phyloP scores from a whole-genome alignment of 1,140 invertebrate genomes.

The Neodiprion lecontei region DNA sequence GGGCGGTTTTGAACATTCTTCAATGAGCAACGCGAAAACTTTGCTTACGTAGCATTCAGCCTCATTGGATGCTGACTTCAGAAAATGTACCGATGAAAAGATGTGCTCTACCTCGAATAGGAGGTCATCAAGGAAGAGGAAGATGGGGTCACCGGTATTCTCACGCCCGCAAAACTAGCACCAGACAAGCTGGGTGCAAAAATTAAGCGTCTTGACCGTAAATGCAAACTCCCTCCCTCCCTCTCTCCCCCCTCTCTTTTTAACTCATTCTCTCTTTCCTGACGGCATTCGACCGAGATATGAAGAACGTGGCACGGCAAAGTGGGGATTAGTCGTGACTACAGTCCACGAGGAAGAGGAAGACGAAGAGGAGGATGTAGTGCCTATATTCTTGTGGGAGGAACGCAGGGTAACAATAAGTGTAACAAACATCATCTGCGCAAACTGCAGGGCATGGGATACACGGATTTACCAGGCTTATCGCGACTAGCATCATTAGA shows the following conservation, averaged over 20 bases:
- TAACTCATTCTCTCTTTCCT: not conserved
- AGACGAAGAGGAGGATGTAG: not conserved
- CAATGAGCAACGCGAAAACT: no score
- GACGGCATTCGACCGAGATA: not conserved
- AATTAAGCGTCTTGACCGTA: constrained; percentile 2
- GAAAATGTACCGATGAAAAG: no score
- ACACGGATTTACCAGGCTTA: no score
- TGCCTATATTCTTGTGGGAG: not conserved
- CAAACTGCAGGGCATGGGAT: not conserved
- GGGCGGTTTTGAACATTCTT: no score
- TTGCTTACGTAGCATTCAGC: no score
- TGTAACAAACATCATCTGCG: not conserved
- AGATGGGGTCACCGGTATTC: not conserved
- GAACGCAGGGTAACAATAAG: not conserved
- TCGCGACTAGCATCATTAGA: no score
- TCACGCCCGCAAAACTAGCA: constrained; percentile 5
- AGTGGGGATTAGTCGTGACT: not conserved
- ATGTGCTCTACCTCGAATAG: no score
- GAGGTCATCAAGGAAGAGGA: not conserved
- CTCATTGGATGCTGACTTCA: no score
- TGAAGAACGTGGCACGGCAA: not conserved
- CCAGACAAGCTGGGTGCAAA: not conserved
- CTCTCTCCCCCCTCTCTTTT: no score
- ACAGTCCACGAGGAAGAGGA: no score
- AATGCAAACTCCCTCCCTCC: not conserved